Conservation (phyloP, 1,140 invertebrate genomes). For the Pristionchus pacificus region DNA sequence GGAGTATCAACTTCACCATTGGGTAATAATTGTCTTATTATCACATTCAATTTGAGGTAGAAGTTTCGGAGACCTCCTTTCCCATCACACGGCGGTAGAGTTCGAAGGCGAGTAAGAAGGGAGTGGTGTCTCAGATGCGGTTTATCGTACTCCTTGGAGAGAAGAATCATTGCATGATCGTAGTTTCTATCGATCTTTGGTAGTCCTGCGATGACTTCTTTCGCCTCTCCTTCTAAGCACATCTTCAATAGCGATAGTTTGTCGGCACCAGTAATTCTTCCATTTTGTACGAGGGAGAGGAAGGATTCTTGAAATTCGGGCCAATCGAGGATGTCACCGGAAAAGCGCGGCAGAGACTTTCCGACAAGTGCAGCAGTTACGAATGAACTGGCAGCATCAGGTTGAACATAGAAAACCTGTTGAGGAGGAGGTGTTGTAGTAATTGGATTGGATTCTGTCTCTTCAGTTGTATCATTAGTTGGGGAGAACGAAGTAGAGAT, state of each 20-base stretch:
- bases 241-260: background rate
- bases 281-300: background rate
- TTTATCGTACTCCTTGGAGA: background rate
- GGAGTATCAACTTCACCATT: background rate
- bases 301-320: background rate
- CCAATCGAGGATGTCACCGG: background rate
- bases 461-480: too few species aligned
- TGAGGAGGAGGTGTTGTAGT: too few species aligned
- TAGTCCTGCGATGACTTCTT: background rate
- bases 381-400: too few species aligned
- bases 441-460: too few species aligned
- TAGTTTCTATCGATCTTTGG: background rate
- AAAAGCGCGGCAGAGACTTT: background rate
- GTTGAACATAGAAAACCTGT: too few species aligned
- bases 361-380: background rate
- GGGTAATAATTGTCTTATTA: background rate
- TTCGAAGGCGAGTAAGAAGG: background rate
- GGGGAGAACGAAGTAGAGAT: too few species aligned
- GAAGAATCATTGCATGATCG: background rate
- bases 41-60: background rate
- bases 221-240: background rate
- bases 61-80: background rate
- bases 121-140: background rate
- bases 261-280: background rate
- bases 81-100: background rate